Evolutionary conservation across 2,113 vertebrate species (phyloP), one percentile per base, ranked within the genome.

Genomic region (Phaetusa simplex): DNA sequence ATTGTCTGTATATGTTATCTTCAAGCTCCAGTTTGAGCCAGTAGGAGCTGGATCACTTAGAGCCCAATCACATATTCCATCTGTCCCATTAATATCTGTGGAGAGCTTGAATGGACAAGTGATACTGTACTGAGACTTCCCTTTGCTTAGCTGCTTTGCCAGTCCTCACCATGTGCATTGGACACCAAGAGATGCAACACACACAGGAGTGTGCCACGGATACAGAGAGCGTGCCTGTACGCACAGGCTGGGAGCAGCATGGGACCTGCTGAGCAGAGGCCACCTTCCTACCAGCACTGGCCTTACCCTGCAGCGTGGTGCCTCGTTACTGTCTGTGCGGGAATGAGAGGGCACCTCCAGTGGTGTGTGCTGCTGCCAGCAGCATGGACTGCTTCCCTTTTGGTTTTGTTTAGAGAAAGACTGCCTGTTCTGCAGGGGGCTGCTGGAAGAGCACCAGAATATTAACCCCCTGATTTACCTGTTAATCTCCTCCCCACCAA

Each of bases 391-490:
- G 42, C 38, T 83, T 86, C 76, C 72, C 32, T 89, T 80, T 82
- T 29, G 42, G 13, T 53, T 78, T 74, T 67, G 8, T 59, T 81
- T 86, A 50, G 42, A 86, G 71, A 76, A 90, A 86, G 30, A 45
- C 47, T 83, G 71, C 21, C 69, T 73, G 42, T 61, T 80, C 82
- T 80, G 61, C 4, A 13, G 78, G 70, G 65, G n/a, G 9, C 49
- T 86, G 47, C 55, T 94, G 83, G 94, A 96, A 79, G 86, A 81
- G 16, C 47, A 79, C 29, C 42, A 64, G 55, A 74, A 52, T 55
- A 58, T 91, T 86, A 95, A 86, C n/a, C n/a, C 42, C 10, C 36
- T 77, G 42, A 34, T 71, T 77, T 50, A 81, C 45, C 59, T 91
- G 55, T 72, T 50, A 59, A 5, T 77, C 50, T 92, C 47, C 72